Evolutionary conservation across 2,888 invertebrate genomes (phyloP), one percentile per base, ranked within the genome.

Genomic region (Dioctria rufipes): DNA sequence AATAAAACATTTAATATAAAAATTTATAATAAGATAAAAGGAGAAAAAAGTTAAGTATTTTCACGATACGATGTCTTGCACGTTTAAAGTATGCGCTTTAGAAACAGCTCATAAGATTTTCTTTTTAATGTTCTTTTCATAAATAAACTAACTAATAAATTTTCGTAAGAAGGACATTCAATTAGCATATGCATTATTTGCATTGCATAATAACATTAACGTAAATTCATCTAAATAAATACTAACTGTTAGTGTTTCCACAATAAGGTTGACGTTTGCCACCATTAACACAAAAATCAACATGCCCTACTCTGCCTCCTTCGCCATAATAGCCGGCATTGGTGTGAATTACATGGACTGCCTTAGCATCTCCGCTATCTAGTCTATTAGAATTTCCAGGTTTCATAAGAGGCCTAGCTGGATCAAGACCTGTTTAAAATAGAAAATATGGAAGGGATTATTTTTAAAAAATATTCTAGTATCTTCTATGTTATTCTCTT

Each of bases 311-410:
- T 3, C 93, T 90, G 4, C 94, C 93, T 2, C 91, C 91, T 87
- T 95, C 95, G 0, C 95, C 95, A 87, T 95, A 95, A 82, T 93
- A 92, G 0, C 95, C 95, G 0, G 95, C 95, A 87, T 95, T 95
- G 0, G 95, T 95, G 86, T 95, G 95, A 40, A 95, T 90, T 37
- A 94, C 93, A 87, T 95, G 93, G 3, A 95, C 95, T 0, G 94
- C 93, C 80, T 92, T 91, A 3, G 95, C 95, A 85, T 94, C 94
- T 0, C 94, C 94, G 67, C 93, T 92, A 86, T 93, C 93, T 84
- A 95, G 87, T 4, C 93, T 91, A 42, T 92, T 91, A 0, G 92
- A 90, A 0, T 92, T 90, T 2, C 92, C 92, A 0, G 92, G 92
- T 0, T 93, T 90, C 80, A 95, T 91, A 81, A 95, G 89, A 0